phyloP scores from a whole-genome alignment of 35 echinoderm and acorn worm species.

The Lytechinus pictus region DNA sequence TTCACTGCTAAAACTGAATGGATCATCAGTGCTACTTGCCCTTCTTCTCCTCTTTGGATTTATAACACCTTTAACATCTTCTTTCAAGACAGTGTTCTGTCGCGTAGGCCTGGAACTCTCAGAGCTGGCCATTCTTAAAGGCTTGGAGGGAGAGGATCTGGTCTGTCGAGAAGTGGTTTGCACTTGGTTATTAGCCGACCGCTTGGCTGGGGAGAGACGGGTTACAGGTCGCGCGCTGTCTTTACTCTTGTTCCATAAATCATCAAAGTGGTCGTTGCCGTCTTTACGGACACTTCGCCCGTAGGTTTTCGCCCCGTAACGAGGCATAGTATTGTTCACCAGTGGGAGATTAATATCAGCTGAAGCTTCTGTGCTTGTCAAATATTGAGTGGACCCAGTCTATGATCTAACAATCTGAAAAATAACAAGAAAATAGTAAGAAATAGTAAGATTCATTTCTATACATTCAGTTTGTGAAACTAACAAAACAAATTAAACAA shows the following conservation, averaged over 20 bases:
- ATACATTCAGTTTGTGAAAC: too few relatives aligned
- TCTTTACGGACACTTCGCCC: slow-evolving; percentile 56
- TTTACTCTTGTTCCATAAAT: slow-evolving; percentile 55
- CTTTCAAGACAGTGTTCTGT: slow-evolving; percentile 46
- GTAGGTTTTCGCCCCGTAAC: slow-evolving; percentile 72
- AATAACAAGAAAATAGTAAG: background rate
- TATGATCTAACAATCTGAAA: background rate
- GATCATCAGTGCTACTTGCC: slow-evolving; percentile 61
- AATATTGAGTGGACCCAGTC: background rate
- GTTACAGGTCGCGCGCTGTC: slow-evolving; percentile 40
- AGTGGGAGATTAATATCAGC: background rate
- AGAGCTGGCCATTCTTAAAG: slow-evolving; percentile 51
- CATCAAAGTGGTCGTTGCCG: slow-evolving; percentile 62
- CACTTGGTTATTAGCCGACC: slow-evolving; percentile 18
- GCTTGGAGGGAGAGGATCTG: slow-evolving; percentile 47
- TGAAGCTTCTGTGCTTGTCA: background rate
- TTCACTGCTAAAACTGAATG: slow-evolving; percentile 72
- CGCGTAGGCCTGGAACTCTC: slow-evolving; percentile 31
- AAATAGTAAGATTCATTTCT: too few relatives aligned
- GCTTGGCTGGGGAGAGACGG: slow-evolving; percentile 40
- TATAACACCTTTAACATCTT: slow-evolving; percentile 32
- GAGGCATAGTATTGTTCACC: slow-evolving; percentile 65
- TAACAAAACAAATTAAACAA: too few relatives aligned
- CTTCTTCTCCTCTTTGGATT: slow-evolving; percentile 62
- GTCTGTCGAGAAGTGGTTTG: slow-evolving; percentile 14